phyloP scores from a whole-genome alignment of 2,888 invertebrate genomes.

The Cephonodes hylas region DNA sequence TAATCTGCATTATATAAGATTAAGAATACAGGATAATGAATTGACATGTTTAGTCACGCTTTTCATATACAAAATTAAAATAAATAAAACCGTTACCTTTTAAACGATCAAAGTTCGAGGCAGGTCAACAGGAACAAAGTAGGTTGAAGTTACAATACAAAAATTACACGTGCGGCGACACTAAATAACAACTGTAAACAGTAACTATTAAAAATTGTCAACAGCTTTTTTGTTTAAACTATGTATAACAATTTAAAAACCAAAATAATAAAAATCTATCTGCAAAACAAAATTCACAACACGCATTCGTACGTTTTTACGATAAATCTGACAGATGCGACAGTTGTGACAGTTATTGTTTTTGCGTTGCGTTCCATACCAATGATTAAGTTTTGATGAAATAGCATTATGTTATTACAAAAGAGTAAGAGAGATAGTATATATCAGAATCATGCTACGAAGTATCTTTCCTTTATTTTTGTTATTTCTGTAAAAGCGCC shows the following conservation, averaged over 20 bases:
- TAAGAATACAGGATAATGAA: not conserved
- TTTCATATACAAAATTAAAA: slow-evolving; percentile 25
- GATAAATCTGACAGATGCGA: slow-evolving; percentile 35
- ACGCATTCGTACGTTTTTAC: slow-evolving; percentile 52
- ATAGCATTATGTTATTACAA: not conserved
- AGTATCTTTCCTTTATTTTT: not conserved
- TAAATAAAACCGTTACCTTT: slow-evolving; percentile 71
- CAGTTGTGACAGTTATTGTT: slow-evolving; percentile 33
- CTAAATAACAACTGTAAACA: slow-evolving; percentile 52
- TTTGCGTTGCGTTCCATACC: slow-evolving; percentile 1
- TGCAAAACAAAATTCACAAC: slow-evolving; percentile 70
- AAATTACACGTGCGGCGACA: slow-evolving; percentile 52
- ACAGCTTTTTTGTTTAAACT: slow-evolving; percentile 41
- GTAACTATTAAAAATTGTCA: slow-evolving; percentile 52
- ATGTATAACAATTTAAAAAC: slow-evolving; percentile 49
- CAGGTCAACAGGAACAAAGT: slow-evolving; percentile 73
- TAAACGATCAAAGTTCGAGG: slow-evolving; percentile 63
- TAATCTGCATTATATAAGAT: not conserved
- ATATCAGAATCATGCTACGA: not conserved
- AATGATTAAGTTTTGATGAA: not conserved
- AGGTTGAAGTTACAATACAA: slow-evolving; percentile 52
- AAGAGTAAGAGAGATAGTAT: not conserved
- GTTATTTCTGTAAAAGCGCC: not conserved
- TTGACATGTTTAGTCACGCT: not conserved
- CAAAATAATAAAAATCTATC: slow-evolving; percentile 55